Conservation (phyloP, 2,113 vertebrate genomes). For the Patagioenas fasciata region DNA sequence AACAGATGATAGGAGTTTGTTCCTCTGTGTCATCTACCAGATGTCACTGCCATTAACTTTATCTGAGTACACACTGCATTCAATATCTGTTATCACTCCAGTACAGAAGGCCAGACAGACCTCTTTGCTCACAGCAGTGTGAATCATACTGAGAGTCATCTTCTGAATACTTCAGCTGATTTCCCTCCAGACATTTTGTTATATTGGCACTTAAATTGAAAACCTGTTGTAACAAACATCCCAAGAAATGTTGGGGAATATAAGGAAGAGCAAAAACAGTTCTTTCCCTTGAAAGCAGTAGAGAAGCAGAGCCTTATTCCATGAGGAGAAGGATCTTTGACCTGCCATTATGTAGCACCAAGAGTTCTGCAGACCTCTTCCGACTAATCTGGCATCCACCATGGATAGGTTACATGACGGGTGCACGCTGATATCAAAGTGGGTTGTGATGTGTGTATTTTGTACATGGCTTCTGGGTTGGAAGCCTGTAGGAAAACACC, state of each 20-base stretch:
- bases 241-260: not conserved
- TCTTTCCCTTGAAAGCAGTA: not conserved
- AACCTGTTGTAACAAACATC: slow-evolving; percentile 16
- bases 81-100: slow-evolving; percentile 49
- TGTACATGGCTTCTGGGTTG: not conserved
- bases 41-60: slow-evolving; percentile 57
- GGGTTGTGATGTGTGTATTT: not conserved
- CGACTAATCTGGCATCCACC: not conserved
- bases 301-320: not conserved
- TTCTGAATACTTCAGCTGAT: slow-evolving; percentile 37
- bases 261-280: not conserved
- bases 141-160: slow-evolving; percentile 56
- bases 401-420: not conserved
- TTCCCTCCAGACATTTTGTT: slow-evolving; percentile 43
- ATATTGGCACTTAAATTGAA: slow-evolving; percentile 35
- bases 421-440: not conserved
- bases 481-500: not conserved
- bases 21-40: slow-evolving; percentile 39
- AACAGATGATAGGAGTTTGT: slow-evolving; percentile 44
- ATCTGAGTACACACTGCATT: slow-evolving; percentile 40
- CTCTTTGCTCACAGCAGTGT: slow-evolving; percentile 28
- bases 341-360: not conserved
- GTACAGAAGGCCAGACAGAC: slow-evolving; percentile 47
- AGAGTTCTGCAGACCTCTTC: not conserved
- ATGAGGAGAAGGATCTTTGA: not conserved